Evolutionary conservation across 2,888 invertebrate genomes (phyloP).

Genomic region (Rhagonycha fulva): DNA sequence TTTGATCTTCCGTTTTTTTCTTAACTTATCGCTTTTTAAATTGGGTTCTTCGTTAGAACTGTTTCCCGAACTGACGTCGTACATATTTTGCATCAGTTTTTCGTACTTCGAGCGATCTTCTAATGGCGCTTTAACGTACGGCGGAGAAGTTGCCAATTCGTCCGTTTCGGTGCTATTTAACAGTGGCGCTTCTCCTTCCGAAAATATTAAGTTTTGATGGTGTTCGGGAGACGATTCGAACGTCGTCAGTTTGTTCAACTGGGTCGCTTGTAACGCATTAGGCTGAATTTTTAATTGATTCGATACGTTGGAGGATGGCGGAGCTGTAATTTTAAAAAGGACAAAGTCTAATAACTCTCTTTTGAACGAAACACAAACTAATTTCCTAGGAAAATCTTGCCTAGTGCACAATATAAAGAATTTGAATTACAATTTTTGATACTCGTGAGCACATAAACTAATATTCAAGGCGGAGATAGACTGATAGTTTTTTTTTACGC

Average conservation of each 20-base stretch:
- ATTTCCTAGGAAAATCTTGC: neutral
- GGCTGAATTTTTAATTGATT: conserved; percentile 5
- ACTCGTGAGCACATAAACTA: neutral
- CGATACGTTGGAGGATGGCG: conserved; percentile 3
- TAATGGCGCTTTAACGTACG: conserved; percentile 65
- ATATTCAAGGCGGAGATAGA: neutral
- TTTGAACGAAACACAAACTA: neutral
- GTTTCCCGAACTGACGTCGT: conserved; percentile 61
- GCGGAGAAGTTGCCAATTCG: conserved; percentile 51
- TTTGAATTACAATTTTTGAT: neutral
- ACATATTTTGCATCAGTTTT: conserved; percentile 66
- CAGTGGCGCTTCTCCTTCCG: conserved; percentile 55
- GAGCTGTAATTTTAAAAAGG: conserved; percentile 27
- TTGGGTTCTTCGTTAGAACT: conserved; percentile 55
- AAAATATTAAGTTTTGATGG: conserved; percentile 30
- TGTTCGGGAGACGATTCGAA: conserved; percentile 36
- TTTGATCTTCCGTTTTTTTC: conserved; percentile 49
- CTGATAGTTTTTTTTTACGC: neutral
- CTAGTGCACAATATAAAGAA: neutral
- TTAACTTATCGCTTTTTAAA: conserved; percentile 47
- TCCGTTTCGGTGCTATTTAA: conserved; percentile 46
- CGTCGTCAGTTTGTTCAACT: conserved; percentile 6
- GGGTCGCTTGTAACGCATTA: neutral
- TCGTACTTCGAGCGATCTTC: conserved; percentile 79
- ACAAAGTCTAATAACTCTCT: neutral